Evolutionary conservation across 30 jellyfish, hydroid and myxozoan species (phyloP).

Genomic region (Aurelia coerulea): DNA sequence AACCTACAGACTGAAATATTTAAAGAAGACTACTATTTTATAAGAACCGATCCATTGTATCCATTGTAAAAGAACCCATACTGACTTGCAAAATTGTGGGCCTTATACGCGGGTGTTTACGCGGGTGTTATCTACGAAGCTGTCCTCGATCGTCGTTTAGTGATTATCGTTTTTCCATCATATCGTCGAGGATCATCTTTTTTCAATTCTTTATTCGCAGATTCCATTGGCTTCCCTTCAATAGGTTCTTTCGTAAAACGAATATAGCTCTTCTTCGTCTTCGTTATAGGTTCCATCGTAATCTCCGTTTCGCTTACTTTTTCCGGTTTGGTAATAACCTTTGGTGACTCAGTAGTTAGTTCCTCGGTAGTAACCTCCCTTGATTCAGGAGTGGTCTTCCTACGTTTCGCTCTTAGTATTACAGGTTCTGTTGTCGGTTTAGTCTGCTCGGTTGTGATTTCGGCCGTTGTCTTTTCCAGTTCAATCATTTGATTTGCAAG

Average conservation of each 20-base stretch:
- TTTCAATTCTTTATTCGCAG: conserved; percentile 50
- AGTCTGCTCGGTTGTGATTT: neutral
- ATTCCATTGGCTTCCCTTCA: conserved; percentile 30
- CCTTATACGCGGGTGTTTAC: too few species aligned
- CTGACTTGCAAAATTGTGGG: too few species aligned
- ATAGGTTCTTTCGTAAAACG: neutral
- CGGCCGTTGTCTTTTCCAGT: conserved; percentile 14
- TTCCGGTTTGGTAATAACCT: too few species aligned
- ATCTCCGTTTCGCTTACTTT: neutral
- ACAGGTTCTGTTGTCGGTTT: conserved; percentile 24
- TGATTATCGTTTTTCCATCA: conserved; percentile 57
- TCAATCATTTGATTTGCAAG: conserved; percentile 49
- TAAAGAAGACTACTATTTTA: too few species aligned
- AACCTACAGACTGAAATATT: too few species aligned
- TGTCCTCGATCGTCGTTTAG: neutral
- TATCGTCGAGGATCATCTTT: conserved; percentile 48
- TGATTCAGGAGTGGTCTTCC: neutral
- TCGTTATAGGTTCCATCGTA: conserved; percentile 1
- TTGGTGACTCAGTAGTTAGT: neutral
- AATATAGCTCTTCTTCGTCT: neutral
- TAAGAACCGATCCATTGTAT: too few species aligned
- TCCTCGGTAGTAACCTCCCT: neutral
- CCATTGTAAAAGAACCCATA: too few species aligned
- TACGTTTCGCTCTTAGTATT: neutral
- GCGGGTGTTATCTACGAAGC: neutral